Evolutionary conservation across 2,113 vertebrate species (phyloP).

Genomic region (Tretioscincus oriximinensis): DNA sequence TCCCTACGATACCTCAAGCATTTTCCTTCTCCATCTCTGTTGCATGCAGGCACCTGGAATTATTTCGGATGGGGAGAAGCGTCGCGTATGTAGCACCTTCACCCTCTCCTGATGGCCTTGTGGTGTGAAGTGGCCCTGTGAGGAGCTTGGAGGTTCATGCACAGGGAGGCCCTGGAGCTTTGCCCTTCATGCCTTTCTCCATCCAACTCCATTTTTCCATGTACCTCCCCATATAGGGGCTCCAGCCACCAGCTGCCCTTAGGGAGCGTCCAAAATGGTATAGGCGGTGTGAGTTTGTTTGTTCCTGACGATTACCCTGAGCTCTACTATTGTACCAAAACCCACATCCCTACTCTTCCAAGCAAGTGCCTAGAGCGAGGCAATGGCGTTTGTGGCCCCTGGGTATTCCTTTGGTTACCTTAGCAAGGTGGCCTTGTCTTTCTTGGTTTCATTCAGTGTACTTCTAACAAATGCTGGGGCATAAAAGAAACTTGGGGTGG

Average conservation of each 20-base stretch:
- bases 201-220: constrained; percentile 27
- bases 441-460: not conserved
- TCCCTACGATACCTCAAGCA: constrained; percentile 53
- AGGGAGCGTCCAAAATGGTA: too few relatives aligned
- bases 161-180: constrained; percentile 33
- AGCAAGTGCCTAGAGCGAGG: not conserved
- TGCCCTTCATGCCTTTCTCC: not conserved
- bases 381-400: not conserved
- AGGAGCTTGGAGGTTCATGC: constrained; percentile 72
- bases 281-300: too few relatives aligned
- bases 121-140: constrained; percentile 64
- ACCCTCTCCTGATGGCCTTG: constrained; percentile 63
- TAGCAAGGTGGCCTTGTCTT: too few relatives aligned
- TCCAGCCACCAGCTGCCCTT: not conserved
- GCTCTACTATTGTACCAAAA: too few relatives aligned
- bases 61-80: constrained; percentile 97
- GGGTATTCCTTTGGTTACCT: not conserved
- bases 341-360: not conserved
- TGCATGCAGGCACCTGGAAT: constrained; percentile 91
- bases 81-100: constrained; percentile 87
- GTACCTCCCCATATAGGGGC: not conserved
- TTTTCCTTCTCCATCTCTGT: constrained; percentile 71
- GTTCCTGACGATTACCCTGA: not conserved
- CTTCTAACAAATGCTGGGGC: not conserved
- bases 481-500: not conserved